Conservation (phyloP, 1,140 invertebrate genomes). For the Drosophila kepulauana region DNA sequence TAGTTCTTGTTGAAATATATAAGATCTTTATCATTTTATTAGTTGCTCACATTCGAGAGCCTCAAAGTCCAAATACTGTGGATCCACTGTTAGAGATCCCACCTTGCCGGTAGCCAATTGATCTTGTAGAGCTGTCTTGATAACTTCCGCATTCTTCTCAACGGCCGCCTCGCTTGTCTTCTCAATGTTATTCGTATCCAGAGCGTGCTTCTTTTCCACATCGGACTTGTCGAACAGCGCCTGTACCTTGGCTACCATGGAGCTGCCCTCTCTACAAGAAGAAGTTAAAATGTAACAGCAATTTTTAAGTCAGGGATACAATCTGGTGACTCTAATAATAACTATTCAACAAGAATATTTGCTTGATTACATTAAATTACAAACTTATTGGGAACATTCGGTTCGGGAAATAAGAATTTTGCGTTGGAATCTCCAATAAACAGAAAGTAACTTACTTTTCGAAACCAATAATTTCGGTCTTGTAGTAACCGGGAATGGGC, state of each 20-base stretch:
- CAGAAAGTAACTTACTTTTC: constrained; percentile 87
- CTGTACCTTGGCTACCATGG: constrained; percentile 89
- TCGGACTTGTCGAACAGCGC: constrained; percentile 89
- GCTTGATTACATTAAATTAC: too few relatives aligned
- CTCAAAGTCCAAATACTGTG: constrained; percentile 90
- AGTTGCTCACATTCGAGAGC: constrained; percentile 87
- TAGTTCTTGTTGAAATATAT: not conserved
- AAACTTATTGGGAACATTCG: too few relatives aligned
- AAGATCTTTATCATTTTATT: too few relatives aligned
- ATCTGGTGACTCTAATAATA: not conserved
- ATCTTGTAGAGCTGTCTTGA: constrained; percentile 88
- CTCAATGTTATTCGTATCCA: constrained; percentile 85
- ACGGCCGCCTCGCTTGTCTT: constrained; percentile 75
- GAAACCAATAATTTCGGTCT: constrained; percentile 89
- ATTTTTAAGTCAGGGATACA: not conserved
- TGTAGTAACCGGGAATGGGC: constrained; percentile 90
- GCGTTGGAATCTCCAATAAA: not conserved
- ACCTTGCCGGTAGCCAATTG: constrained; percentile 90
- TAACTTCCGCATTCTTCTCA: constrained; percentile 85
- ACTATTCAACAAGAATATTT: not conserved
- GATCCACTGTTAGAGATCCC: constrained; percentile 92
- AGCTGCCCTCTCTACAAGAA: constrained; percentile 86
- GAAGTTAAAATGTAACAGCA: not conserved
- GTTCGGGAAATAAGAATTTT: not conserved
- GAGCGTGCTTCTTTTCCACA: constrained; percentile 86